Evolutionary conservation across 2,888 invertebrate species (phyloP), one percentile per base, ranked within the genome.

Genomic region (Lepetodrilus schrolli): DNA sequence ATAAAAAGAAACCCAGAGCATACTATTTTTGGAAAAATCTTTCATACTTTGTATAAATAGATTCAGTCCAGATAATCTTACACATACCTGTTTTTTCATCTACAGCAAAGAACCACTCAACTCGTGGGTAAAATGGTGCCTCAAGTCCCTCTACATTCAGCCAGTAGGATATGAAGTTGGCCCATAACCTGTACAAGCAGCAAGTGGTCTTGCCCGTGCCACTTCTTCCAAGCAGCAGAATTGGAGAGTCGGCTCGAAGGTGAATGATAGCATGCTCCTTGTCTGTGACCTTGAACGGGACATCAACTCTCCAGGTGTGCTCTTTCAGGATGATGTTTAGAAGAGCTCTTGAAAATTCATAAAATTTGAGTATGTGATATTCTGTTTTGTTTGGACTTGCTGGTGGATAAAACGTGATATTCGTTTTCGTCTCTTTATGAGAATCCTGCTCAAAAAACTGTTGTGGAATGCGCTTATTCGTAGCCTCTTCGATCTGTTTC

Each of bases 151-250:
- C 77, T 8, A 82, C 83, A 47, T 78, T 78, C 23, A 70, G 75
- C 88, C 88, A 88, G 74, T 87, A 87, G 4, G 74, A 66, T 26
- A 84, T 75, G 77, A 86, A 88, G 23, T 78, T 78, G 38, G 80
- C 80, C 87, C 87, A 87, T 26, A 88, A 76, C 30, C 88, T 76
- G 75, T 87, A 88, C 75, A 88, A 74, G 50, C 87, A 88, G 66
- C 87, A 87, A 0, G 88, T 88, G 10, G 88, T 88, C 75, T 88
- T 88, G 2, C 88, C 88, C 21, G 88, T 88, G 2, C 88, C 88
- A 81, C 88, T 88, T 1, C 88, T 82, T 0, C 88, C 88, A 23
- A 88, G 78, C n/a, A 88, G 80, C 4, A 88, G 78, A 5, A 88
- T 80, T 0, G 86, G 86, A 7, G 83, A 79, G 23, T 73, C 76